A percentile compares a stretch with the other conserved stretches of the same genome.
phyloP scores from a whole-genome alignment of 2,888 invertebrate species.

The Aporophyla lueneburgensis region DNA sequence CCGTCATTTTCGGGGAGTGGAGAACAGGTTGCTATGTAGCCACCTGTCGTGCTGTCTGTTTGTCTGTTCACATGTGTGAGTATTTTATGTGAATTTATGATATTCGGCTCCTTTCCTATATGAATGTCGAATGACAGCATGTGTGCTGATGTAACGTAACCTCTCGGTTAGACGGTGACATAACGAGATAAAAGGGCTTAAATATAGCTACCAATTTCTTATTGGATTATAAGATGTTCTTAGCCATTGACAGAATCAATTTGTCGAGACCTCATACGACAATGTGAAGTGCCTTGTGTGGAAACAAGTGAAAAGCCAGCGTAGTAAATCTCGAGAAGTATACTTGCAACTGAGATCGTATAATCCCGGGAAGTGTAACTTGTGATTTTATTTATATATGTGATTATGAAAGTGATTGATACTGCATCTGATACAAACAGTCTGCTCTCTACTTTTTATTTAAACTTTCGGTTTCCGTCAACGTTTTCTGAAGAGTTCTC shows the following conservation, averaged over 20 bases:
- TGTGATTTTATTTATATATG: too few species aligned
- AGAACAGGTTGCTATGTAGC: slow-evolving; percentile 81
- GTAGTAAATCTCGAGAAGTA: not conserved
- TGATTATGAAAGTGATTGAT: slow-evolving; percentile 48
- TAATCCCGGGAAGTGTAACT: slow-evolving; percentile 14
- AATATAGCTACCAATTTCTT: slow-evolving; percentile 35
- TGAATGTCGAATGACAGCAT: slow-evolving; percentile 48
- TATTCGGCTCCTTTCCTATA: slow-evolving; percentile 49
- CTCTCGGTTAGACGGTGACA: slow-evolving; percentile 44
- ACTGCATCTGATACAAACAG: slow-evolving; percentile 13
- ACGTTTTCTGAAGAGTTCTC: slow-evolving; percentile 62
- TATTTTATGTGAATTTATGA: slow-evolving; percentile 67
- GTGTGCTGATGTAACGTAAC: slow-evolving; percentile 57
- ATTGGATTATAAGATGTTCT: slow-evolving; percentile 48
- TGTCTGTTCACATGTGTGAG: slow-evolving; percentile 60
- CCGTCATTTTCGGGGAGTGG: slow-evolving; percentile 77
- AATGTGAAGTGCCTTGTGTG: slow-evolving; percentile 12
- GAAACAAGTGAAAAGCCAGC: slow-evolving; percentile 22
- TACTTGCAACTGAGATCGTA: slow-evolving; percentile 13
- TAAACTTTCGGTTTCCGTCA: slow-evolving; percentile 64
- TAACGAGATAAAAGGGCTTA: slow-evolving; percentile 52
- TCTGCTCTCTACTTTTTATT: slow-evolving; percentile 30
- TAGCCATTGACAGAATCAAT: slow-evolving; percentile 25
- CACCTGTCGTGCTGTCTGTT: slow-evolving; percentile 81
- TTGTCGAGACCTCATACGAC: slow-evolving; percentile 22